Conservation (phyloP, 2,113 vertebrate genomes). For the Triplophysa rosa region DNA sequence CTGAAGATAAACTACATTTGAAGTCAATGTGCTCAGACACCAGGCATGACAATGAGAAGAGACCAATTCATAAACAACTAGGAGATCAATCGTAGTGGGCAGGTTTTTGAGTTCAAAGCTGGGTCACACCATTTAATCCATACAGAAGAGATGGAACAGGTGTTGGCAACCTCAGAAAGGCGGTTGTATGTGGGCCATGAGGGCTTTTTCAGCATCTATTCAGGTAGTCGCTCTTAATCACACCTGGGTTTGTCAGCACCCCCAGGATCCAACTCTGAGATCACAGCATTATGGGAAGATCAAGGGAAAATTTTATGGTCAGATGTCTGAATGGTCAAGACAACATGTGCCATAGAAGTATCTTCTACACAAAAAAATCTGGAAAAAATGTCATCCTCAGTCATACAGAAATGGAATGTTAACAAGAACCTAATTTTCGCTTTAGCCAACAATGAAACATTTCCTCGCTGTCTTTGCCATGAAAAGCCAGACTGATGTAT, state of each 20-base stretch:
- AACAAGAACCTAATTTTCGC: not conserved
- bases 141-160: conserved; percentile 67
- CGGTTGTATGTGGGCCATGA: conserved; percentile 67
- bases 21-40: conserved; percentile 40
- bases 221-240: conserved; percentile 50
- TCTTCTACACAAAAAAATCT: not conserved
- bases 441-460: conserved; percentile 29
- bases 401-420: not conserved
- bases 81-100: conserved; percentile 45
- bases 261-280: conserved; percentile 49
- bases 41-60: conserved; percentile 29
- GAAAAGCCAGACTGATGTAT: conserved; percentile 28
- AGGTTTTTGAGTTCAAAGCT: conserved; percentile 47
- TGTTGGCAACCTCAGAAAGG: conserved; percentile 64
- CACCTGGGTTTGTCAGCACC: conserved; percentile 58
- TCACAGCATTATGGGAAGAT: conserved; percentile 11
- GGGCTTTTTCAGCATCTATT: conserved; percentile 58
- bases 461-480: conserved; percentile 30
- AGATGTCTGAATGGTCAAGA: not conserved
- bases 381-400: not conserved
- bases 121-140: conserved; percentile 35
- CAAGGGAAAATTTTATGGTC: conserved; percentile 21
- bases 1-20: conserved; percentile 44
- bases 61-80: conserved; percentile 51
- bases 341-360: not conserved